Conservation (phyloP, 2,888 invertebrate genomes). For the Hirtodrosophila histrioides region DNA sequence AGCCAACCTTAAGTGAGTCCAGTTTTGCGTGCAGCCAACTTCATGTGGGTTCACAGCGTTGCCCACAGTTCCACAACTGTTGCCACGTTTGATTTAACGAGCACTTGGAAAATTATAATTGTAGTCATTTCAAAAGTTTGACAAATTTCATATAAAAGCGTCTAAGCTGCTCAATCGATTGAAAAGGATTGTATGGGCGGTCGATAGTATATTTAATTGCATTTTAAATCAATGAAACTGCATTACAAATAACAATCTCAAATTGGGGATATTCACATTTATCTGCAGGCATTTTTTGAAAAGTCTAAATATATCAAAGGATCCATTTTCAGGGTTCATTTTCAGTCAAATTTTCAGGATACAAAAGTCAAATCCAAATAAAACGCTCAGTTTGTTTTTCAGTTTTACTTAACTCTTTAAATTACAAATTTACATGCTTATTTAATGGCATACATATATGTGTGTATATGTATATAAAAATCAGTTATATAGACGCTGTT, state of each 20-base stretch:
- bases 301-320: no score
- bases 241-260: no score
- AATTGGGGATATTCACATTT: no score
- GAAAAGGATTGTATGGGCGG: not conserved
- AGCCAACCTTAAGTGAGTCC: constrained; percentile 45
- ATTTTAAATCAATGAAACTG: no score
- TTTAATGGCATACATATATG: constrained; percentile 49
- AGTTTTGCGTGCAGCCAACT: constrained; percentile 41
- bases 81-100: not conserved
- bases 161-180: not conserved
- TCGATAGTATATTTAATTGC: no score
- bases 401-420: constrained; percentile 53
- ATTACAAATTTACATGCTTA: constrained; percentile 67
- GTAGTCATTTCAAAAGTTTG: no score
- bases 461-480: constrained; percentile 29
- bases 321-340: no score
- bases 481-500: constrained; percentile 33
- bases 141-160: no score
- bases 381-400: constrained; percentile 1
- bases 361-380: no score
- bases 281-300: no score
- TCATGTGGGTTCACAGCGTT: not conserved
- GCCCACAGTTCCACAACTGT: constrained; percentile 31
- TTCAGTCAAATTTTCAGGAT: no score
- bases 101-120: not conserved